These are phyloP conservation scores for Cordylochernes scorpioides DNA, from an alignment of 2,888 invertebrate species.

Conservation along the genomic window DNA sequence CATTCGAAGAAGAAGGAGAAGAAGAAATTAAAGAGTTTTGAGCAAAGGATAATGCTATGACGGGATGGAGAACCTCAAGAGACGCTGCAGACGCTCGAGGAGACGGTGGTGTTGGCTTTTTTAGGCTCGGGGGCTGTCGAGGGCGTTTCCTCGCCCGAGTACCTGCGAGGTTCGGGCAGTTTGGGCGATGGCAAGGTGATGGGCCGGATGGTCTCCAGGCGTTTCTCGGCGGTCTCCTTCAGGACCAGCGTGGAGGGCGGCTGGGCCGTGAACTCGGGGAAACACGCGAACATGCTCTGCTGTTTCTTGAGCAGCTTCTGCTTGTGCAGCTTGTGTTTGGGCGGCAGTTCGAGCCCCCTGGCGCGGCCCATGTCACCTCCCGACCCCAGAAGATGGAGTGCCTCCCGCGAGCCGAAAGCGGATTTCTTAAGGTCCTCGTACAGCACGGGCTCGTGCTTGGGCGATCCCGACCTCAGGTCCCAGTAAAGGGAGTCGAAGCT, in stretches of 20 bases:
- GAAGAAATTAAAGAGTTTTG: no score
- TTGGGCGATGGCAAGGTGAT: no score
- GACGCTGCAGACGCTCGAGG: no score
- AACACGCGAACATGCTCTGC: slow-evolving; percentile 16
- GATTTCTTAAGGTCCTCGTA: slow-evolving; percentile 13
- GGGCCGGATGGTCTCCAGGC: no score
- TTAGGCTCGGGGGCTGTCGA: no score
- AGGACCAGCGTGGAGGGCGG: slow-evolving; percentile 4
- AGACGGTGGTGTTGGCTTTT: no score
- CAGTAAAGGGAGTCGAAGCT: slow-evolving; percentile 16
- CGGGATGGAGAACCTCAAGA: no score
- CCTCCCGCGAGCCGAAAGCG: slow-evolving; percentile 12
- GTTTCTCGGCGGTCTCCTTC: no score
- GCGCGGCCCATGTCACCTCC: slow-evolving; percentile 6
- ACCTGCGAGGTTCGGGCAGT: no score
- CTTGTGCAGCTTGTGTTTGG: slow-evolving; percentile 14
- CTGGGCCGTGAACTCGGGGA: slow-evolving; percentile 13
- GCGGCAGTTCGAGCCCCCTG: slow-evolving; percentile 3
- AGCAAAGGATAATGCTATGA: no score
- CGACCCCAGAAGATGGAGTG: slow-evolving; percentile 4
- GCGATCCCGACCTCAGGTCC: slow-evolving; percentile 12
- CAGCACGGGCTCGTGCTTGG: slow-evolving; percentile 10
- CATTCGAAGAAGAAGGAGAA: no score
- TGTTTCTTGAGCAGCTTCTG: slow-evolving; percentile 16
- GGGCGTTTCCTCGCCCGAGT: no score